Conservation (phyloP, 2,797 vertebrate species). For the Apodemus agrarius region DNA sequence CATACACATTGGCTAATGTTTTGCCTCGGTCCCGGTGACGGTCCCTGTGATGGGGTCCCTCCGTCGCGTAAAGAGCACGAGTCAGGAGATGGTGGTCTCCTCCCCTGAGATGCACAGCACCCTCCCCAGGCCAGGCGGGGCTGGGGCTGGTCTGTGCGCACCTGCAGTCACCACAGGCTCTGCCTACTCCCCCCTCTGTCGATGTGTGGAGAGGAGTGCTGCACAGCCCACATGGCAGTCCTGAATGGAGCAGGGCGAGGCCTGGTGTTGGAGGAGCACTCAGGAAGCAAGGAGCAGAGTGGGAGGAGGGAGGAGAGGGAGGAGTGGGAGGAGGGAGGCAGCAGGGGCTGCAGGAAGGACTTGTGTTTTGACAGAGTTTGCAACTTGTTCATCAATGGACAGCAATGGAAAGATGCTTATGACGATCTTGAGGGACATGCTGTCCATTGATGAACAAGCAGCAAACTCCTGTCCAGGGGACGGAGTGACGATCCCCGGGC, state of each 20-base stretch:
- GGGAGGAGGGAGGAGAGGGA: not conserved
- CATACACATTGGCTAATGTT: not conserved
- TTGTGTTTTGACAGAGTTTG: too few relatives aligned
- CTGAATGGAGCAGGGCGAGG: not conserved
- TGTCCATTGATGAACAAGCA: not conserved
- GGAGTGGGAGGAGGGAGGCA: not conserved
- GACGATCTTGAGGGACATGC: too few relatives aligned
- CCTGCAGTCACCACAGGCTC: too few relatives aligned
- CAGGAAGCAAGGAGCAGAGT: not conserved
- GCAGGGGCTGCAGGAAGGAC: too few relatives aligned
- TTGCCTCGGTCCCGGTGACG: accelerated
- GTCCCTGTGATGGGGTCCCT: not conserved
- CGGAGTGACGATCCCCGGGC: too few relatives aligned
- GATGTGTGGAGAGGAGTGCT: not conserved
- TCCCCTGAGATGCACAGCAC: not conserved
- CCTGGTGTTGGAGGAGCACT: not conserved
- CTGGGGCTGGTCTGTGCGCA: too few relatives aligned
- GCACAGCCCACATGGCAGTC: not conserved
- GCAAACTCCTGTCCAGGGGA: not conserved
- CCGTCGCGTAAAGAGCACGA: not conserved
- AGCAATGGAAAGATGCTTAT: too few relatives aligned
- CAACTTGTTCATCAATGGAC: too few relatives aligned
- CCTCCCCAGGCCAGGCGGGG: not conserved
- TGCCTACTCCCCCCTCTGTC: too few relatives aligned
- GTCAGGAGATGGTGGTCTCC: not conserved